Conservation (phyloP, 1,140 invertebrate genomes). For the Liolophura sinensis region DNA sequence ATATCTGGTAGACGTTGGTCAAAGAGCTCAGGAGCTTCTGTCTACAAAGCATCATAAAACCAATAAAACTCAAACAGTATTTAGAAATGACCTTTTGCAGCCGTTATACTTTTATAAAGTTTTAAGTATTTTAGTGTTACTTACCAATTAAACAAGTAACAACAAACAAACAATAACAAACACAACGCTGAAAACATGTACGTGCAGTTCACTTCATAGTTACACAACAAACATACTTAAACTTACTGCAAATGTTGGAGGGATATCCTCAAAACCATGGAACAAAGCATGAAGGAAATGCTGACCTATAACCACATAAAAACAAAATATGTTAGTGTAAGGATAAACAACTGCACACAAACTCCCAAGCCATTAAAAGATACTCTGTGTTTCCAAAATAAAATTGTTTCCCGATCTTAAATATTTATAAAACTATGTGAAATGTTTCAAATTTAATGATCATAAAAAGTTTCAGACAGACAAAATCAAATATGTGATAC, state of each 20-base stretch:
- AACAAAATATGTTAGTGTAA: neutral
- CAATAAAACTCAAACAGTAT: too few relatives aligned
- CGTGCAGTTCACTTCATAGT: neutral
- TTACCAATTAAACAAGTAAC: neutral
- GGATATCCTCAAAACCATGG: conserved; percentile 83
- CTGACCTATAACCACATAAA: conserved; percentile 62
- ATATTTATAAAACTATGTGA: too few relatives aligned
- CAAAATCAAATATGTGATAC: too few relatives aligned
- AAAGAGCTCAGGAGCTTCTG: conserved; percentile 42
- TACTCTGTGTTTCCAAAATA: too few relatives aligned
- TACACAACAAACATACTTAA: conserved; percentile 45
- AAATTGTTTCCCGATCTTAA: too few relatives aligned
- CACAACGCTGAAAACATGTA: too few relatives aligned
- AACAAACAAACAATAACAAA: too few relatives aligned
- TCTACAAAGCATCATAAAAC: conserved; percentile 23
- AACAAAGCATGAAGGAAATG: conserved; percentile 88
- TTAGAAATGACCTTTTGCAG: too few relatives aligned
- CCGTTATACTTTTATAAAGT: neutral
- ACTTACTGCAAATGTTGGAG: conserved; percentile 76
- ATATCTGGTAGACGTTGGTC: conserved; percentile 60
- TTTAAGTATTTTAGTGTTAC: neutral
- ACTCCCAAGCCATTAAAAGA: too few relatives aligned
- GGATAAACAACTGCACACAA: too few relatives aligned
- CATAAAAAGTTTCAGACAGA: too few relatives aligned
- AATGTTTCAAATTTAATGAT: too few relatives aligned